These are phyloP conservation scores for Dromius quadrimaculatus DNA, from an alignment of 2,888 invertebrate genomes.

Conservation along the genomic window DNA sequence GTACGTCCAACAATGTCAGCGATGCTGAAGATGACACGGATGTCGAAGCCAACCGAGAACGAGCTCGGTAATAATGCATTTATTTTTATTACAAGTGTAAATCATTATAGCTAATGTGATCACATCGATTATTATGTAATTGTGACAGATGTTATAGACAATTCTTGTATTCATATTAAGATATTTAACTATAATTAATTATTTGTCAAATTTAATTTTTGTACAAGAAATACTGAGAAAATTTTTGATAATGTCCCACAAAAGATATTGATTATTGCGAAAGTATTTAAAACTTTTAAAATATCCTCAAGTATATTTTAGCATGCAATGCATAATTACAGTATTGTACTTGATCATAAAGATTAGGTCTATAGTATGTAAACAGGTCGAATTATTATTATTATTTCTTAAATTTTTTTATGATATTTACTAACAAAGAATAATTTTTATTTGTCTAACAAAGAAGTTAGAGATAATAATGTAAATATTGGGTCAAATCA, in stretches of 20 bases:
- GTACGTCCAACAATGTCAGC: conserved; percentile 38
- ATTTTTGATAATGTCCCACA: no score
- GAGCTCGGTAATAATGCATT: conserved; percentile 19
- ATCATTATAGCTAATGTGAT: no score
- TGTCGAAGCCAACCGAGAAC: conserved; percentile 36
- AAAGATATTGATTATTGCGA: no score
- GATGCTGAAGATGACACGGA: conserved; percentile 47
- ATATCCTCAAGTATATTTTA: conserved; percentile 18
- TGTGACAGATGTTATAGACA: background rate
- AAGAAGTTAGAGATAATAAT: background rate
- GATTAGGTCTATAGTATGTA: conserved; percentile 17
- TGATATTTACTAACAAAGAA: conserved; percentile 8
- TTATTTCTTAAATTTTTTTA: conserved; percentile 2
- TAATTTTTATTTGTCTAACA: conserved; percentile 2
- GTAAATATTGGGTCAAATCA: conserved; percentile 5
- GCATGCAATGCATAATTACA: conserved; percentile 18
- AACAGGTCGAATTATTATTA: conserved; percentile 32
- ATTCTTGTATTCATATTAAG: background rate
- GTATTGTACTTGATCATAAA: conserved; percentile 13
- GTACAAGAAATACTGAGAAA: no score
- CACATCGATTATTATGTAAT: conserved; percentile 5
- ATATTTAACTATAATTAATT: no score
- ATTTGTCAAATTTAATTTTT: no score
- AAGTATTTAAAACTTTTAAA: conserved; percentile 8
- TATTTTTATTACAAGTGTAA: background rate